Evolutionary conservation across 23 tunicate genomes (phyloP).

Genomic region (Ascidia mentula): DNA sequence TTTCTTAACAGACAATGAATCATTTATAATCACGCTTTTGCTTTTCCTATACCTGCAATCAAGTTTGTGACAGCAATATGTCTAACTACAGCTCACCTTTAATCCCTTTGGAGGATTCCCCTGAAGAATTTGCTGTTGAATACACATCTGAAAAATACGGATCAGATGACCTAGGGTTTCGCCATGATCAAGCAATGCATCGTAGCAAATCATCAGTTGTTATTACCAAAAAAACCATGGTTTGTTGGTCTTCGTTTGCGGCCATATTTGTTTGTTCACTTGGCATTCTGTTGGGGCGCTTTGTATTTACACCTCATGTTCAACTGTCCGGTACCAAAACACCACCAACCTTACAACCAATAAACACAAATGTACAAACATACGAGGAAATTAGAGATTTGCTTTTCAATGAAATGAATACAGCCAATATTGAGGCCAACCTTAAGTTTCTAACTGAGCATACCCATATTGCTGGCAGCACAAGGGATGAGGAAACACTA

Average conservation of each 20-base stretch:
- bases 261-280: background rate
- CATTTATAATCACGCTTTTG: no score
- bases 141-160: background rate
- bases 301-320: background rate
- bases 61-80: background rate
- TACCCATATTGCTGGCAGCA: slow-evolving; percentile 78
- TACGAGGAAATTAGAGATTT: slow-evolving; percentile 2
- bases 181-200: background rate
- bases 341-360: background rate
- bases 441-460: slow-evolving; percentile 39
- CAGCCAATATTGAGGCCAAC: slow-evolving; percentile 46
- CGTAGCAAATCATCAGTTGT: background rate
- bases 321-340: no score
- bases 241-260: background rate
- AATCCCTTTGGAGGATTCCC: background rate
- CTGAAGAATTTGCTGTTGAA: background rate
- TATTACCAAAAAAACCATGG: background rate
- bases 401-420: slow-evolving; percentile 38
- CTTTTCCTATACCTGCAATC: background rate
- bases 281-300: background rate
- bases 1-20: no score
- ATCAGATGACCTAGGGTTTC: slow-evolving; percentile 26
- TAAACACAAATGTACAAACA: background rate
- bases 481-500: slow-evolving; percentile 51
- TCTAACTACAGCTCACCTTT: background rate